phyloP scores from a whole-genome alignment of 2,888 invertebrate genomes.

The Nycteola revayana region DNA sequence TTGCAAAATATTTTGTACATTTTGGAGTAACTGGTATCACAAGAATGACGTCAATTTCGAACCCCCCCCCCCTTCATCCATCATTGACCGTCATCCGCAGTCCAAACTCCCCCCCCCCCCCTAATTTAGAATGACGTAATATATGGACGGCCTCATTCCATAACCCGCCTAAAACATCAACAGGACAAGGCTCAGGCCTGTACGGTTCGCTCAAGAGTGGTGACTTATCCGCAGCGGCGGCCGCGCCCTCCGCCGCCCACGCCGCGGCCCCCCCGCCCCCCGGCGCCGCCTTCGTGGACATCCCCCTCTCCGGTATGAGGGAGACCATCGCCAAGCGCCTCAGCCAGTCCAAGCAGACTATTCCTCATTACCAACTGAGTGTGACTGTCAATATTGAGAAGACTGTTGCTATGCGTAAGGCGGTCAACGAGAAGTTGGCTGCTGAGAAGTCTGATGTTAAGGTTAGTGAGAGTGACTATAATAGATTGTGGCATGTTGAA shows the following conservation, averaged over 20 bases:
- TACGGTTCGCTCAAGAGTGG: constrained; percentile 91
- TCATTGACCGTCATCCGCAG: too few species aligned
- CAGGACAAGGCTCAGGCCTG: constrained; percentile 89
- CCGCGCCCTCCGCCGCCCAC: constrained; percentile 33
- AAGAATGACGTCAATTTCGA: too few species aligned
- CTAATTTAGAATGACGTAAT: too few species aligned
- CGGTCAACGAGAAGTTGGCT: constrained; percentile 90
- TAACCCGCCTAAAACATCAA: not conserved
- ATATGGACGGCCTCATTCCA: too few species aligned
- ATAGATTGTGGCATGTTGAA: too few species aligned
- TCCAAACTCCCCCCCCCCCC: not conserved
- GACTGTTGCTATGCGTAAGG: constrained; percentile 87
- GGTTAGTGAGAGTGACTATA: too few species aligned
- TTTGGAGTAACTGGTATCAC: too few species aligned
- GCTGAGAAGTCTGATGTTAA: constrained; percentile 87
- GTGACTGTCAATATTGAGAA: constrained; percentile 93
- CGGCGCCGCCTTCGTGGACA: constrained; percentile 85
- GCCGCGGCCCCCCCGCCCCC: constrained; percentile 59
- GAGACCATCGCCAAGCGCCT: constrained; percentile 94
- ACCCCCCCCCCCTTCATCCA: too few species aligned
- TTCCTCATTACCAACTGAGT: constrained; percentile 98
- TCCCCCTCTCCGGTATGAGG: constrained; percentile 92
- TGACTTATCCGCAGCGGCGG: constrained; percentile 83
- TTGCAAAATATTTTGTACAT: too few species aligned
- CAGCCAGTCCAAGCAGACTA: constrained; percentile 93